phyloP scores from a whole-genome alignment of 2,797 vertebrate species.

The Apogon hyalosoma region DNA sequence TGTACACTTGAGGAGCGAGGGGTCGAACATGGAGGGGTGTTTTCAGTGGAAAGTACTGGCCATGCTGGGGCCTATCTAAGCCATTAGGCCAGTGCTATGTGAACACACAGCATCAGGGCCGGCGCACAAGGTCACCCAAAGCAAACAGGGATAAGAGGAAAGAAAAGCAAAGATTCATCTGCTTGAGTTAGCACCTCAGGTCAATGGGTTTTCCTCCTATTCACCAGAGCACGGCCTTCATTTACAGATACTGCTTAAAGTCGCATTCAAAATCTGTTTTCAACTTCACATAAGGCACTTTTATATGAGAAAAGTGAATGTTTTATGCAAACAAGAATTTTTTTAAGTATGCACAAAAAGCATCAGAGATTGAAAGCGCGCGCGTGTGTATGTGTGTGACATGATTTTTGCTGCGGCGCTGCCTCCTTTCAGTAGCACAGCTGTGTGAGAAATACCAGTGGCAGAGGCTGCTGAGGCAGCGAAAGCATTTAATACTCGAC shows the following conservation, averaged over 20 bases:
- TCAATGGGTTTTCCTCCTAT: slow-evolving; percentile 75
- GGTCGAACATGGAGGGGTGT: slow-evolving; percentile 77
- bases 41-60: slow-evolving; percentile 48
- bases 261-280: slow-evolving; percentile 49
- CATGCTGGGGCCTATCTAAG: slow-evolving; percentile 60
- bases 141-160: slow-evolving; percentile 89
- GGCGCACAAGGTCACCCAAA: slow-evolving; percentile 90
- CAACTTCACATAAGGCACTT: slow-evolving; percentile 45
- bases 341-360: slow-evolving; percentile 58
- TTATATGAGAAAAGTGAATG: slow-evolving; percentile 58
- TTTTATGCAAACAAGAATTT: slow-evolving; percentile 64
- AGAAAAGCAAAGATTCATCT: slow-evolving; percentile 85
- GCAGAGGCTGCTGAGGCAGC: slow-evolving; percentile 98
- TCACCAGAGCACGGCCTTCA: slow-evolving; percentile 45
- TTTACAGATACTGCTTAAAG: slow-evolving; percentile 59
- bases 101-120: slow-evolving; percentile 74
- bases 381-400: slow-evolving; percentile 56
- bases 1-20: slow-evolving; percentile 41
- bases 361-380: slow-evolving; percentile 50
- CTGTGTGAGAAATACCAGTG: slow-evolving; percentile 99
- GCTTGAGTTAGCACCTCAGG: slow-evolving; percentile 81
- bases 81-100: slow-evolving; percentile 77
- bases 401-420: slow-evolving; percentile 91
- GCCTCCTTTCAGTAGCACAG: slow-evolving; percentile 96
- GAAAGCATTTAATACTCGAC: slow-evolving; percentile 98